These are phyloP conservation scores for Bubo blakistoni DNA, from an alignment of 2,113 vertebrate genomes.

Conservation along the genomic window DNA sequence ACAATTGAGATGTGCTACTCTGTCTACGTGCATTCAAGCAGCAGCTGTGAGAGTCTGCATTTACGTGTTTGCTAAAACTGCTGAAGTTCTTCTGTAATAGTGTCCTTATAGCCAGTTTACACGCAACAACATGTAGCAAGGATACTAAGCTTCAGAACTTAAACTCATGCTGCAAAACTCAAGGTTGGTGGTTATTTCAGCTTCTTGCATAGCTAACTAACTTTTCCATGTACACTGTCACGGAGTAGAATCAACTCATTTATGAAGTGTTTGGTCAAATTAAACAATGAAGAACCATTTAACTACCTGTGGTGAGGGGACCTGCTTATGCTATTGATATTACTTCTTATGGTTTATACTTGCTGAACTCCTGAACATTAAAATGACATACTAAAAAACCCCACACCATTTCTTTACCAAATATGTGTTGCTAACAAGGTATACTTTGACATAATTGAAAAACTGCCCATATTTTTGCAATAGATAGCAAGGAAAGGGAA, in stretches of 20 bases:
- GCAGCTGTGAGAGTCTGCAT: neutral
- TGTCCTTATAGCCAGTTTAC: neutral
- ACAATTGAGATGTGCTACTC: neutral
- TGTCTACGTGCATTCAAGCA: neutral
- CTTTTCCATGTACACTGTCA: neutral
- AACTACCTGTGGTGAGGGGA: neutral
- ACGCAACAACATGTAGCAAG: neutral
- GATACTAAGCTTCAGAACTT: neutral
- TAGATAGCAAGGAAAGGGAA: neutral
- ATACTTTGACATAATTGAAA: neutral
- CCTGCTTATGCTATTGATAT: neutral
- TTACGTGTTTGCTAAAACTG: neutral
- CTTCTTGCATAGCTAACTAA: neutral
- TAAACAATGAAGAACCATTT: neutral
- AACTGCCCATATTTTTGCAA: neutral
- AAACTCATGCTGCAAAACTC: neutral
- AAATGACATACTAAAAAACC: neutral
- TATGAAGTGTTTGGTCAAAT: neutral
- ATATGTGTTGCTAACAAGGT: neutral
- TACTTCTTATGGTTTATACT: neutral
- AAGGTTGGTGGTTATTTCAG: neutral
- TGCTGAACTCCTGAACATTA: neutral
- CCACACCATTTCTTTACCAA: neutral
- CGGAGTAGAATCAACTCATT: neutral
- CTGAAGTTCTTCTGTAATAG: neutral